phyloP scores from a whole-genome alignment of 2,888 invertebrate genomes.

The Drosophila crucigera region DNA sequence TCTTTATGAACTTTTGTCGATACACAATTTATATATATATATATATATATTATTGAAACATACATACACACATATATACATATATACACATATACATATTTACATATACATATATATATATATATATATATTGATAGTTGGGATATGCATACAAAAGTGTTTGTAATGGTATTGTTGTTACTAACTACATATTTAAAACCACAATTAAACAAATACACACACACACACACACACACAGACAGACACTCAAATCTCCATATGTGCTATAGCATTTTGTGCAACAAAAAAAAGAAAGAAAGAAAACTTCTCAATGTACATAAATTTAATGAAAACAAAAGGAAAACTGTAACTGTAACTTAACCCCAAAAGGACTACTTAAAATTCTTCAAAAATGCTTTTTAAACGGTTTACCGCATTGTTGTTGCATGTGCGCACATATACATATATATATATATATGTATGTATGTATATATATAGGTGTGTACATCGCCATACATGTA shows the following conservation, averaged over 20 bases:
- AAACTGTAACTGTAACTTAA: conserved; percentile 30
- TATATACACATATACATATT: conserved; percentile 2
- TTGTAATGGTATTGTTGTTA: conserved; percentile 40
- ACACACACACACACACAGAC: conserved; percentile 29
- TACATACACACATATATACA: conserved; percentile 39
- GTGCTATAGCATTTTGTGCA: conserved; percentile 71
- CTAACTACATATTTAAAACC: conserved; percentile 28
- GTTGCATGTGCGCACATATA: conserved; percentile 29
- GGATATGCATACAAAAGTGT: conserved; percentile 7
- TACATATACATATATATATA: conserved; percentile 36
- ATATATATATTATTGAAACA: conserved; percentile 37
- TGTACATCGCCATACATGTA: conserved; percentile 3
- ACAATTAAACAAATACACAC: conserved; percentile 25
- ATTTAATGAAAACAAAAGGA: conserved; percentile 18
- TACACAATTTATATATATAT: conserved; percentile 19
- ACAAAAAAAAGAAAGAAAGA: conserved; percentile 18
- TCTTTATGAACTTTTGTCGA: conserved; percentile 32
- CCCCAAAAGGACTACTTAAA: conserved; percentile 53
- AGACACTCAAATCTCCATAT: conserved; percentile 64
- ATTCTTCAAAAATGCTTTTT: conserved; percentile 41
- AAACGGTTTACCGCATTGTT: conserved; percentile 45
- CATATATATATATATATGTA: not conserved
- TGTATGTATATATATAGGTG: not conserved
- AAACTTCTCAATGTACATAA: conserved; percentile 52
- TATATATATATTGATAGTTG: conserved; percentile 35